phyloP scores from a whole-genome alignment of 2,888 invertebrate species.

The Drosophila affinis region DNA sequence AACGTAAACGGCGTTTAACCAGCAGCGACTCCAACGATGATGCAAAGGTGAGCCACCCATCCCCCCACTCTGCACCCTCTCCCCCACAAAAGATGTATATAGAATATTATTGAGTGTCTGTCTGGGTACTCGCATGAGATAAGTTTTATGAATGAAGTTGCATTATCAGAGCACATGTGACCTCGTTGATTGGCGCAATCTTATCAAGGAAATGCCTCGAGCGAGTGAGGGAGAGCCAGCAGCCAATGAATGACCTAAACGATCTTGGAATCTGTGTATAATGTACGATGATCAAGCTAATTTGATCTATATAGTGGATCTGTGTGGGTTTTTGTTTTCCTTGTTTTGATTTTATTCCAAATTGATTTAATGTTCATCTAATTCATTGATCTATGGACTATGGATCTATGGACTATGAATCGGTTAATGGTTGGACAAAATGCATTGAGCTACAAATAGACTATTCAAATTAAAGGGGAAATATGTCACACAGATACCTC shows the following conservation, averaged over 20 bases:
- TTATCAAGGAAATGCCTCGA: constrained; percentile 56
- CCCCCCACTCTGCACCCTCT: neutral
- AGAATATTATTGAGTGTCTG: neutral
- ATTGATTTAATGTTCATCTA: constrained; percentile 5
- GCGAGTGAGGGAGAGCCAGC: constrained; percentile 6
- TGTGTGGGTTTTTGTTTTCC: neutral
- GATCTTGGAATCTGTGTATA: constrained; percentile 33
- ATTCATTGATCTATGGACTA: neutral
- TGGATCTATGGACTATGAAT: too few relatives aligned
- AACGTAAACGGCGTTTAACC: constrained; percentile 50
- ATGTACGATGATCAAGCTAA: constrained; percentile 25
- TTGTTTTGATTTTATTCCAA: constrained; percentile 13
- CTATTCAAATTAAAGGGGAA: too few relatives aligned
- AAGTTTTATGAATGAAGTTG: constrained; percentile 45
- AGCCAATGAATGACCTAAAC: constrained; percentile 47
- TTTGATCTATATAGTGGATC: constrained; percentile 3
- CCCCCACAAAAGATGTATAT: neutral
- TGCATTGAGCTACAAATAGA: too few relatives aligned
- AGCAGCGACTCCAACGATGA: constrained; percentile 47
- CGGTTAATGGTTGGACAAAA: too few relatives aligned
- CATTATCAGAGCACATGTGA: constrained; percentile 29
- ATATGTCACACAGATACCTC: too few relatives aligned
- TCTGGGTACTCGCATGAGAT: constrained; percentile 10
- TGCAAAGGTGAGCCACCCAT: constrained; percentile 34
- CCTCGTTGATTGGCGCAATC: constrained; percentile 48